Conservation (phyloP, 2,888 invertebrate species). For the Trissolcus brochymenae region DNA sequence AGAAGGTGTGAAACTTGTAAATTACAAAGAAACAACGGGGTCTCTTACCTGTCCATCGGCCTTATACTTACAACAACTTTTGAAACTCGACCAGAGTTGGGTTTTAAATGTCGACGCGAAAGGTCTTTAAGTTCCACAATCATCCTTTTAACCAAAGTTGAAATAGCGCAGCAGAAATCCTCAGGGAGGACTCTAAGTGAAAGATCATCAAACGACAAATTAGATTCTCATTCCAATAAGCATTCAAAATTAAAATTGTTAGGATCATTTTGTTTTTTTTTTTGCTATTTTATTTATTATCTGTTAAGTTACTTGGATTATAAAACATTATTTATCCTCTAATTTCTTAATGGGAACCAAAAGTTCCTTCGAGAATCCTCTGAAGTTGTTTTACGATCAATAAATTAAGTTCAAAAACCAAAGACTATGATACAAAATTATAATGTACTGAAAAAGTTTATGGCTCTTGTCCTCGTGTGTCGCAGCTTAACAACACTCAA, state of each 20-base stretch:
- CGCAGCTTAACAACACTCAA: conserved; percentile 18
- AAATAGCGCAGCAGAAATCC: conserved; percentile 53
- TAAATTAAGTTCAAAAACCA: conserved; percentile 16
- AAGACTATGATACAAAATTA: conserved; percentile 1
- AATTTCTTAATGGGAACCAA: neutral
- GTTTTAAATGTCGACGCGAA: conserved; percentile 44
- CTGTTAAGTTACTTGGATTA: conserved; percentile 1
- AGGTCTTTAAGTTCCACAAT: conserved; percentile 40
- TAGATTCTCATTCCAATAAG: conserved; percentile 65
- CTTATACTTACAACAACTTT: conserved; percentile 43
- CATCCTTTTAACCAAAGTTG: conserved; percentile 43
- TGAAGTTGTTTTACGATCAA: conserved; percentile 8
- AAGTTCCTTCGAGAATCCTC: neutral
- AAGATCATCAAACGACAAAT: conserved; percentile 76
- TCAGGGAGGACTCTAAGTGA: conserved; percentile 77
- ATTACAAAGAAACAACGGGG: conserved; percentile 7
- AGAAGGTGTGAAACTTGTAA: neutral
- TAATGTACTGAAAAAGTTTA: conserved; percentile 14
- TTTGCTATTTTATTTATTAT: conserved; percentile 10
- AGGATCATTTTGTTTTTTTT: conserved; percentile 10
- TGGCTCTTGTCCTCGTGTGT: conserved; percentile 30
- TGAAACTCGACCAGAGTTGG: conserved; percentile 28
- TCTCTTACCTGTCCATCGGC: conserved; percentile 45
- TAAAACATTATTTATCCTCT: neutral
- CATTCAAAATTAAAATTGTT: conserved; percentile 3